A percentile compares a stretch with the other conserved stretches of the same genome.
These are phyloP conservation scores for Calliopum simillimum DNA, from an alignment of 2,888 invertebrate genomes.

Conservation along the genomic window DNA sequence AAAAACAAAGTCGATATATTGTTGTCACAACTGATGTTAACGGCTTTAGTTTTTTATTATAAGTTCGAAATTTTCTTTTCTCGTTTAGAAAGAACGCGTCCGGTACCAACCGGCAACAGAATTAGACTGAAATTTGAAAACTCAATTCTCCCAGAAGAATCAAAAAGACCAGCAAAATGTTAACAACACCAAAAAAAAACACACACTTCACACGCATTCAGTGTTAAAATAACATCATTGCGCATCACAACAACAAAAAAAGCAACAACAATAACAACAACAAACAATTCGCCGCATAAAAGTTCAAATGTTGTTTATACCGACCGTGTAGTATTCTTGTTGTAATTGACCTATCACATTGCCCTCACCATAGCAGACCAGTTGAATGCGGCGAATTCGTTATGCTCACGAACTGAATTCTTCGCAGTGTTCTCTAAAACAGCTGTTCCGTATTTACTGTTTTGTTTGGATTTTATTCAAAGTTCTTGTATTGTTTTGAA, in stretches of 20 bases:
- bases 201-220: neutral
- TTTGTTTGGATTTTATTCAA: neutral
- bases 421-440: neutral
- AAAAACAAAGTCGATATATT: too few species aligned
- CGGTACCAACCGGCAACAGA: slow-evolving; percentile 19
- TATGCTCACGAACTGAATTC: neutral
- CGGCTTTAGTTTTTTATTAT: too few species aligned
- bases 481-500: too few species aligned
- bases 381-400: slow-evolving; percentile 9
- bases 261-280: slow-evolving; percentile 1
- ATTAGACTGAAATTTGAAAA: slow-evolving; percentile 24
- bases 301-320: slow-evolving; percentile 11
- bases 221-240: slow-evolving; percentile 2
- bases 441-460: slow-evolving; percentile 5
- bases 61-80: neutral
- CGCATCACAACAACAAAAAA: slow-evolving; percentile 9
- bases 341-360: slow-evolving; percentile 19
- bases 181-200: slow-evolving; percentile 5
- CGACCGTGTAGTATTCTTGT: too few species aligned
- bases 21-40: too few species aligned
- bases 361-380: neutral
- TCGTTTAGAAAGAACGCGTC: slow-evolving; percentile 7
- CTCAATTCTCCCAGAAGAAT: slow-evolving; percentile 8
- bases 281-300: neutral
- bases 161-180: neutral